phyloP scores from a whole-genome alignment of 2,797 vertebrate genomes.

The Takifugu rubripes region DNA sequence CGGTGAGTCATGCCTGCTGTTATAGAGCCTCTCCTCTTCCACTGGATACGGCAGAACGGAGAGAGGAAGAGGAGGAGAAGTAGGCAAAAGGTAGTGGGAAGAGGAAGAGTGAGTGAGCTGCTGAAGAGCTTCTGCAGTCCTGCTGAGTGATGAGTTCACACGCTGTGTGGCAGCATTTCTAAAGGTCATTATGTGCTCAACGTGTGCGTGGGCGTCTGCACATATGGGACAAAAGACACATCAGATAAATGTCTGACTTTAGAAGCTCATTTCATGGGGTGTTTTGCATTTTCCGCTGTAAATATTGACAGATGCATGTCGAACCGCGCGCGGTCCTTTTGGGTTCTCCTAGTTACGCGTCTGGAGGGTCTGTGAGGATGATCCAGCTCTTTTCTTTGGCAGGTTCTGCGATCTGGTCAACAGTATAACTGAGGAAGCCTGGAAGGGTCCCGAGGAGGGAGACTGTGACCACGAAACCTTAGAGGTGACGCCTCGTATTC shows the following conservation, averaged over 20 bases:
- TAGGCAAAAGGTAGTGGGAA: background rate
- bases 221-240: background rate
- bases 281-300: no score
- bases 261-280: no score
- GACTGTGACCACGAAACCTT: conserved; percentile 90
- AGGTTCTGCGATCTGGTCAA: conserved; percentile 98
- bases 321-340: no score
- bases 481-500: conserved; percentile 76
- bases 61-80: background rate
- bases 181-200: background rate
- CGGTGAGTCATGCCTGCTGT: conserved; percentile 63
- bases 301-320: no score
- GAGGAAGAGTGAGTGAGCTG: background rate
- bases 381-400: conserved; percentile 10
- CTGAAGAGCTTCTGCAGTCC: background rate
- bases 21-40: conserved; percentile 23
- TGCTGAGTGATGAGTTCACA: background rate
- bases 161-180: background rate
- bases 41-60: background rate
- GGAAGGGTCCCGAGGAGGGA: conserved; percentile 85
- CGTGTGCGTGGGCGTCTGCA: background rate
- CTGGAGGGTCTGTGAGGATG: background rate
- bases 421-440: conserved; percentile 89
- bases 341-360: no score
- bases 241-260: no score